These are phyloP conservation scores for Whitmania pigra DNA, from an alignment of 1,140 invertebrate genomes.

Conservation along the genomic window DNA sequence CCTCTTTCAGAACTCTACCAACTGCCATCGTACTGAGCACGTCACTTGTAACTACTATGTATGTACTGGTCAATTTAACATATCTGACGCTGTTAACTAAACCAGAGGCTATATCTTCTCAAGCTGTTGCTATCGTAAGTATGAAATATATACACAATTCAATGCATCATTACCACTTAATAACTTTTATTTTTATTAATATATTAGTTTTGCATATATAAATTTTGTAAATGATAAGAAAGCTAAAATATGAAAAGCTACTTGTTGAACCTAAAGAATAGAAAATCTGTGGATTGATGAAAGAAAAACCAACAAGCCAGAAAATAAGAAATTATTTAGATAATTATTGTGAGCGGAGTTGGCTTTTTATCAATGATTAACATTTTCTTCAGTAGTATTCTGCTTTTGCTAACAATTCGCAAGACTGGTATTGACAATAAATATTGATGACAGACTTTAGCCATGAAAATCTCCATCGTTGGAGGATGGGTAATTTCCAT, in stretches of 20 bases:
- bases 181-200: no score
- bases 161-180: no score
- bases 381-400: background rate
- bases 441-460: background rate
- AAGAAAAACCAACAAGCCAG: no score
- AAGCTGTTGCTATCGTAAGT: conserved; percentile 79
- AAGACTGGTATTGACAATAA: background rate
- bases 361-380: no score
- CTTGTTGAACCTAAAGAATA: no score
- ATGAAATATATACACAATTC: background rate
- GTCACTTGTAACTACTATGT: conserved; percentile 79
- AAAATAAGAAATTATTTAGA: no score
- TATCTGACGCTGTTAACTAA: conserved; percentile 82
- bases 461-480: background rate
- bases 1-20: conserved; percentile 65
- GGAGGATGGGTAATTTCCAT: background rate
- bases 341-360: no score
- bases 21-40: conserved; percentile 82
- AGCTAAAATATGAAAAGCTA: no score
- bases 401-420: background rate
- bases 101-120: conserved; percentile 65
- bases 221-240: no score
- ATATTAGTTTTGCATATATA: no score
- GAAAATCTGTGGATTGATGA: no score
- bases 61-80: conserved; percentile 84